These are phyloP conservation scores for Thermophis baileyi DNA, from an alignment of 2,113 vertebrate species.

Conservation along the genomic window DNA sequence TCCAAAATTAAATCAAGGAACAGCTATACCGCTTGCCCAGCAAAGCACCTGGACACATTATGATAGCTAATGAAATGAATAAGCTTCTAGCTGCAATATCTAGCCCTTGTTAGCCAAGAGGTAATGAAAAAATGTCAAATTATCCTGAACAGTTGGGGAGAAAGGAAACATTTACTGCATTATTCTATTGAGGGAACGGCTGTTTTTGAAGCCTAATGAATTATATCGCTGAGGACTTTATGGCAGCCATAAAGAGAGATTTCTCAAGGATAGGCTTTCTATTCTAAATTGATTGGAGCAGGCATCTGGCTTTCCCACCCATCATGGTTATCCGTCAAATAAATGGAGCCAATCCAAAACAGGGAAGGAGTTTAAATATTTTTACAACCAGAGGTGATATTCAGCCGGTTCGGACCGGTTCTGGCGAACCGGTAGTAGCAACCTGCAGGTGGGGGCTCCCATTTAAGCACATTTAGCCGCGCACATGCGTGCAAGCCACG, in stretches of 20 bases:
- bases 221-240: neutral
- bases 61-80: neutral
- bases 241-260: neutral
- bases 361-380: neutral
- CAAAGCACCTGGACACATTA: neutral
- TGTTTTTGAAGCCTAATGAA: neutral
- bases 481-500: no score
- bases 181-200: neutral
- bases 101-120: neutral
- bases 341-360: neutral
- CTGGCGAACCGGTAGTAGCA: no score
- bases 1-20: neutral
- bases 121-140: slow-evolving; percentile 13
- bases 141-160: neutral
- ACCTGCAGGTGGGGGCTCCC: no score
- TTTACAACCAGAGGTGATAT: no score
- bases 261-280: neutral
- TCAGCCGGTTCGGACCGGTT: no score
- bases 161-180: neutral
- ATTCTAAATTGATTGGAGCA: neutral
- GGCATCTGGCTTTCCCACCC: neutral
- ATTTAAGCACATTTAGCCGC: no score
- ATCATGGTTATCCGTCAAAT: neutral
- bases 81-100: slow-evolving; percentile 1
- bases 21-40: neutral